Percentiles rank a stretch among this genome's conserved stretches.
Evolutionary conservation across 2,888 invertebrate genomes (phyloP).

Genomic region (Stegana nigrithorax): DNA sequence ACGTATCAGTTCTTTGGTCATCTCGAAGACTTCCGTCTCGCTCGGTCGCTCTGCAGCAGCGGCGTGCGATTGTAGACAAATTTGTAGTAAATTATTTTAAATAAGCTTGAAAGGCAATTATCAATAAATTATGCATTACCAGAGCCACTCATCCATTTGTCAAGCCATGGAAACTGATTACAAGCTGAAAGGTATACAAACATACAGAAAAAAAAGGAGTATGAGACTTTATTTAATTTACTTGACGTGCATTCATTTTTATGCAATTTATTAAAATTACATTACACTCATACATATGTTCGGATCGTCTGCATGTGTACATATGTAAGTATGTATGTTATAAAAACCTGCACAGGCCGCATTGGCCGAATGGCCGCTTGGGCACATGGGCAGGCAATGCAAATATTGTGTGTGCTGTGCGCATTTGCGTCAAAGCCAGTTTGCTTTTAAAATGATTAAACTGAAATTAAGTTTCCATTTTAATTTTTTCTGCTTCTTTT

Average conservation of each 20-base stretch:
- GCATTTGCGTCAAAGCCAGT: conserved; percentile 31
- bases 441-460: conserved; percentile 59
- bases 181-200: conserved; percentile 52
- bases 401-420: conserved; percentile 39
- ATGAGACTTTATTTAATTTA: background rate
- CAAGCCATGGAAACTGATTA: conserved; percentile 63
- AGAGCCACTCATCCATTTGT: conserved; percentile 46
- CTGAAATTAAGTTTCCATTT: conserved; percentile 55
- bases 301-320: background rate
- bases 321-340: background rate
- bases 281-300: background rate
- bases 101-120: conserved; percentile 47
- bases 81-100: conserved; percentile 44
- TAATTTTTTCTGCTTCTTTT: too few relatives aligned
- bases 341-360: conserved; percentile 31
- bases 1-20: conserved; percentile 60
- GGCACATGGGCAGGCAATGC: too few relatives aligned
- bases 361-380: too few relatives aligned
- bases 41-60: conserved; percentile 59
- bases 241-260: conserved; percentile 4
- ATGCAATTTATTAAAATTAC: background rate
- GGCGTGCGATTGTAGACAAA: background rate
- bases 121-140: conserved; percentile 51
- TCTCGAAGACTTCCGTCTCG: conserved; percentile 57
- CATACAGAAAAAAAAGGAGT: conserved; percentile 29